Percentiles rank a stretch among this genome's conserved stretches.
Evolutionary conservation across 2,113 vertebrate genomes (phyloP).

Genomic region (Channa maculata): DNA sequence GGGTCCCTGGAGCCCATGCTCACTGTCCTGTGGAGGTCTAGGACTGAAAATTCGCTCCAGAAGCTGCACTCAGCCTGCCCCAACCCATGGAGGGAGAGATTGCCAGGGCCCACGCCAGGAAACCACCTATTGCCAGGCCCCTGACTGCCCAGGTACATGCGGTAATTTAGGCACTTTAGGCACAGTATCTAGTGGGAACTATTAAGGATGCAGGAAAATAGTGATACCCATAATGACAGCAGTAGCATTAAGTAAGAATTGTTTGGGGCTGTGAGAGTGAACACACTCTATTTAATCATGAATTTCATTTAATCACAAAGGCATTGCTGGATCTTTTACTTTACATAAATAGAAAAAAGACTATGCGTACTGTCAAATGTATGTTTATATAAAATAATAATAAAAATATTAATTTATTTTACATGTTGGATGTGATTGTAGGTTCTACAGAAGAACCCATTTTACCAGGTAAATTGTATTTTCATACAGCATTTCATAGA

Average conservation of each 20-base stretch:
- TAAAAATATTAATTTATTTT: neutral
- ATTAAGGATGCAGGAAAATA: too few relatives aligned
- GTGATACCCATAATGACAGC: neutral
- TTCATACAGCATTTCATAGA: neutral
- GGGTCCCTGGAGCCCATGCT: conserved; percentile 87
- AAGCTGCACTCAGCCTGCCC: conserved; percentile 78
- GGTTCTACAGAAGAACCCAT: conserved; percentile 78
- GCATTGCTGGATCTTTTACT: too few relatives aligned
- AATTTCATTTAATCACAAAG: neutral
- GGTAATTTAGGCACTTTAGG: neutral
- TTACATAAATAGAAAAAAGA: too few relatives aligned
- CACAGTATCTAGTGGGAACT: neutral
- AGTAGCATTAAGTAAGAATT: neutral
- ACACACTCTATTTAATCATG: neutral
- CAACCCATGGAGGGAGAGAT: conserved; percentile 76
- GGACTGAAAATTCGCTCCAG: conserved; percentile 85
- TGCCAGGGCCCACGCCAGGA: conserved; percentile 84
- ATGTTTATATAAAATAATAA: too few relatives aligned
- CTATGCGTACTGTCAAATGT: too few relatives aligned
- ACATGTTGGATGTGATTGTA: conserved; percentile 60
- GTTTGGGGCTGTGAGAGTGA: neutral
- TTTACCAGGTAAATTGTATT: conserved; percentile 68
- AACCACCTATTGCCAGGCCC: conserved; percentile 84
- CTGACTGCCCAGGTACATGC: conserved; percentile 85
- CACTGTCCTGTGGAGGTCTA: conserved; percentile 86